Conservation (phyloP, 2,113 vertebrate species). For the Kryptolebias marmoratus region DNA sequence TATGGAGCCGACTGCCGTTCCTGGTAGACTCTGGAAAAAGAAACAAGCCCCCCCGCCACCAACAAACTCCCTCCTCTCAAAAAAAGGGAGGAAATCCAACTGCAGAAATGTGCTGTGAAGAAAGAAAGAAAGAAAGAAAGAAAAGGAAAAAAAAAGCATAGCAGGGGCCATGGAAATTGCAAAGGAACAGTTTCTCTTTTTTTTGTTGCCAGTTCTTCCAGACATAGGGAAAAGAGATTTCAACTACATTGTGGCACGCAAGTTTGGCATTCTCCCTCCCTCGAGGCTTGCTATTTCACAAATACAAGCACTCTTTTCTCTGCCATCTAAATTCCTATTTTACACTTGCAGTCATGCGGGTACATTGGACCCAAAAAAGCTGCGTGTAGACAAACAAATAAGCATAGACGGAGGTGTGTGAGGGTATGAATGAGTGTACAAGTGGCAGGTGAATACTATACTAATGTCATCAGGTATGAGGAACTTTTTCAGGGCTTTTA, state of each 20-base stretch:
- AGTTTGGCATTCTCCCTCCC: conserved; percentile 76
- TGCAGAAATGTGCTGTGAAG: conserved; percentile 68
- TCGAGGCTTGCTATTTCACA: conserved; percentile 77
- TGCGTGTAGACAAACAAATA: conserved; percentile 64
- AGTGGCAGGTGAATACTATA: conserved; percentile 36
- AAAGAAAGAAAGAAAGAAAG: conserved; percentile 44
- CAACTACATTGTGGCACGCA: conserved; percentile 83
- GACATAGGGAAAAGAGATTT: conserved; percentile 79
- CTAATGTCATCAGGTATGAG: conserved; percentile 42
- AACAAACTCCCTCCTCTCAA: conserved; percentile 59
- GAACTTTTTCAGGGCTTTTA: conserved; percentile 43
- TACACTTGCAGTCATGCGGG: conserved; percentile 74
- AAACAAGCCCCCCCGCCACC: conserved; percentile 62
- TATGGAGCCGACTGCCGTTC: conserved; percentile 65
- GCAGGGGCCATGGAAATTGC: conserved; percentile 74
- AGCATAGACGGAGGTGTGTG: conserved; percentile 30
- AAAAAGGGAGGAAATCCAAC: conserved; percentile 67
- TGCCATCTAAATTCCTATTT: conserved; percentile 78
- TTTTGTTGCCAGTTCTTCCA: conserved; percentile 68
- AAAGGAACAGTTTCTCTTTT: conserved; percentile 66
- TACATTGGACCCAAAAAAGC: conserved; percentile 54
- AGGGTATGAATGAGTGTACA: conserved; percentile 2
- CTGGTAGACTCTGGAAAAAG: conserved; percentile 80
- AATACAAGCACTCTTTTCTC: conserved; percentile 76
- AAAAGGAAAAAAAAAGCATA: conserved; percentile 21